These are phyloP conservation scores for Peromyscus californicus DNA, from an alignment of 2,113 vertebrate genomes.

Conservation along the genomic window DNA sequence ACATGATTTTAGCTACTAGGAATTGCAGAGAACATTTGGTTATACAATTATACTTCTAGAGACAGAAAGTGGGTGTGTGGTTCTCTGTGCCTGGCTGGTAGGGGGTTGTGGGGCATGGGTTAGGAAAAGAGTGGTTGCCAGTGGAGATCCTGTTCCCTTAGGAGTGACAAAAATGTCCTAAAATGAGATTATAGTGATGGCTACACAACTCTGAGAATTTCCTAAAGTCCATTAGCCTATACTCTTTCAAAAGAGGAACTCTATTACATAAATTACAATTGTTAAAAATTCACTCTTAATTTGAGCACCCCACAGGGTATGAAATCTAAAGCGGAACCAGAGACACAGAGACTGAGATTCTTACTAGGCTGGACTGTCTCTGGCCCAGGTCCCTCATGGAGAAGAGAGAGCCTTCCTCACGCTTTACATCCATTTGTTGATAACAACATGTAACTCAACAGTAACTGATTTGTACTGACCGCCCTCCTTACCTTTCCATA, in stretches of 20 bases:
- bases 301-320: neutral
- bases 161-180: neutral
- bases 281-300: neutral
- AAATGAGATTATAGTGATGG: neutral
- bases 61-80: neutral
- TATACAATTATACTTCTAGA: neutral
- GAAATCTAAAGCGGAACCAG: neutral
- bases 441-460: neutral
- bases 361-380: conserved; percentile 1
- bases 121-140: neutral
- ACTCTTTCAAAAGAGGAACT: neutral
- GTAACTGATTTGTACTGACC: conserved; percentile 12
- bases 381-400: neutral
- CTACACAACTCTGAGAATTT: neutral
- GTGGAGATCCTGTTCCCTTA: neutral
- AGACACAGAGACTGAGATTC: neutral
- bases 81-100: neutral
- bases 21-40: neutral
- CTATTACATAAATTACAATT: neutral
- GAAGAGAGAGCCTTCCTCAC: neutral
- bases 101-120: neutral
- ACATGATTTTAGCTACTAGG: conserved; percentile 45
- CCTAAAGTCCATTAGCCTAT: neutral
- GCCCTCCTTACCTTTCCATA: neutral
- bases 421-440: neutral